These are phyloP conservation scores for Plebejus anna DNA, from an alignment of 2,888 invertebrate genomes.

Conservation along the genomic window DNA sequence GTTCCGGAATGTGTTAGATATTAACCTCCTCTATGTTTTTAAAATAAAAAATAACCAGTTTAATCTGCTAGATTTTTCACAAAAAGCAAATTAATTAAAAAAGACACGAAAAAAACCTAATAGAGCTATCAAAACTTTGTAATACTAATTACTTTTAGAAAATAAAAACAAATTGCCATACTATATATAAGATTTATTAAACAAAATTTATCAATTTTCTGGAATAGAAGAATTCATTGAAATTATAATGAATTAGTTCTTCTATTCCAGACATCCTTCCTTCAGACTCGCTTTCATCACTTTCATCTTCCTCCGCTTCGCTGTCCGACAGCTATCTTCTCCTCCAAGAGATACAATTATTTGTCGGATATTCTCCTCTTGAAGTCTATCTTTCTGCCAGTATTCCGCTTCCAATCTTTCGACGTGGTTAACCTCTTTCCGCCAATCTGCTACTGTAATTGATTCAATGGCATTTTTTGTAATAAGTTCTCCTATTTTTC, in stretches of 20 bases:
- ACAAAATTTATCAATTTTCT: no score
- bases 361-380: slow-evolving; percentile 31
- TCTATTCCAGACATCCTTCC: neutral
- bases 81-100: no score
- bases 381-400: slow-evolving; percentile 33
- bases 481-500: slow-evolving; percentile 39
- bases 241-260: neutral
- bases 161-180: no score
- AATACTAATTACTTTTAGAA: no score
- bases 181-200: no score
- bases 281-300: neutral
- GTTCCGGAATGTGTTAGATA: no score
- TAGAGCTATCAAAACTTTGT: no score
- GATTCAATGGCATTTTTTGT: slow-evolving; percentile 37
- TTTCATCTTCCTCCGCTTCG: neutral
- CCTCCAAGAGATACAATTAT: slow-evolving; percentile 34
- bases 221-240: no score
- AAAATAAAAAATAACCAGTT: no score
- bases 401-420: slow-evolving; percentile 35
- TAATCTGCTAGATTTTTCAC: no score
- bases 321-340: slow-evolving; percentile 10
- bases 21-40: no score
- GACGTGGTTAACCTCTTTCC: slow-evolving; percentile 38
- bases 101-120: no score
- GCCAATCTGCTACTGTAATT: slow-evolving; percentile 38